These are phyloP conservation scores for Drosophila dives DNA, from an alignment of 2,888 invertebrate species.

Conservation along the genomic window DNA sequence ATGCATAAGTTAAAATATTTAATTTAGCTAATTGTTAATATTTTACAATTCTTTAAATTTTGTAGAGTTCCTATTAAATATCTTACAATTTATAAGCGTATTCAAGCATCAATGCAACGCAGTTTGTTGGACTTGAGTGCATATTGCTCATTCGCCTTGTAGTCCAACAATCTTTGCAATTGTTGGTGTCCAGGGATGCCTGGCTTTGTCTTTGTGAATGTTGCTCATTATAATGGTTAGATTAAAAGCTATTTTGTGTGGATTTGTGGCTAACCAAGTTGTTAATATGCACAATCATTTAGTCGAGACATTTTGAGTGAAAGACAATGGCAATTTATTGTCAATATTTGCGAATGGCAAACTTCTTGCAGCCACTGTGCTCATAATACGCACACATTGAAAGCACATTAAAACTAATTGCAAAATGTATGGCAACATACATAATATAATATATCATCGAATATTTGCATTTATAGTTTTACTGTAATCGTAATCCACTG, in stretches of 20 bases:
- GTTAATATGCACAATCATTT: slow-evolving; percentile 64
- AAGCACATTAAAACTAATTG: slow-evolving; percentile 55
- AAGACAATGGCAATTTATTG: slow-evolving; percentile 37
- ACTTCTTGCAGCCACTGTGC: slow-evolving; percentile 32
- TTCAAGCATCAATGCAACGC: background rate
- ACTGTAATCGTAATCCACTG: slow-evolving; percentile 54
- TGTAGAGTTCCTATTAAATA: background rate
- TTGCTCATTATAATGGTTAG: slow-evolving; percentile 64
- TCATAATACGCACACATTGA: slow-evolving; percentile 23
- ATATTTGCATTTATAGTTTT: slow-evolving; percentile 35
- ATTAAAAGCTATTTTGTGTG: slow-evolving; percentile 77
- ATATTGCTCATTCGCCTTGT: slow-evolving; percentile 47
- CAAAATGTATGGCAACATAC: slow-evolving; percentile 24
- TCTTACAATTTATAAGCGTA: background rate
- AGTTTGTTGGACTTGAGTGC: slow-evolving; percentile 15
- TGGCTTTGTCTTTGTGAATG: slow-evolving; percentile 26
- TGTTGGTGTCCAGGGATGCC: slow-evolving; percentile 15
- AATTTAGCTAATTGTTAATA: background rate
- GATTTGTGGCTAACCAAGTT: slow-evolving; percentile 73
- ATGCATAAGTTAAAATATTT: background rate
- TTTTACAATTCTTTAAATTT: background rate
- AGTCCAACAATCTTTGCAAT: slow-evolving; percentile 20
- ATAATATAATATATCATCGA: background rate
- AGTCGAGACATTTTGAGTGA: slow-evolving; percentile 36
- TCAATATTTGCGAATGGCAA: slow-evolving; percentile 52